Evolutionary conservation across 64 coral and sea anemone species (phyloP).

Genomic region (Acropora yongei): DNA sequence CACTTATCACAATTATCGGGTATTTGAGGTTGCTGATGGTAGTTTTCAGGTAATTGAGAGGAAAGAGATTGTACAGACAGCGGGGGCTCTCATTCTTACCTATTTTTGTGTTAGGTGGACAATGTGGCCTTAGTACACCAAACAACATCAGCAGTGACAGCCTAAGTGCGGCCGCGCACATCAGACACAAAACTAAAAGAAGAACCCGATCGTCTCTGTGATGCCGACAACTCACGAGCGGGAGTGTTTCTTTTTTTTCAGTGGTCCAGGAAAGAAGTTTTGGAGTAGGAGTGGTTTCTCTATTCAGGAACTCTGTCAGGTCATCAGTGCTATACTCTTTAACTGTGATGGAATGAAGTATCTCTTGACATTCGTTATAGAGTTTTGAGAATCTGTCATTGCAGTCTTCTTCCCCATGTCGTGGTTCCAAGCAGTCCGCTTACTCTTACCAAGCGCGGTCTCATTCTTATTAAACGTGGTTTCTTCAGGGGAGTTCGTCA

Average conservation of each 20-base stretch:
- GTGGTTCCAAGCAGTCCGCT: neutral
- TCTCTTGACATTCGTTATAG: slow-evolving; percentile 23
- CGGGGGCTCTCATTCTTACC: neutral
- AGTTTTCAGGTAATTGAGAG: no score
- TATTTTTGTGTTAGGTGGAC: neutral
- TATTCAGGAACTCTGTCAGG: neutral
- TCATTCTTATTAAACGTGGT: neutral
- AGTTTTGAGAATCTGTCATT: neutral
- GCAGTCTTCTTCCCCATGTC: neutral
- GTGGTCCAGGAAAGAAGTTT: neutral
- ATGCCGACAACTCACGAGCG: neutral
- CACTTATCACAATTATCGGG: no score
- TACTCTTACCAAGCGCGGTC: neutral
- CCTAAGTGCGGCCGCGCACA: neutral
- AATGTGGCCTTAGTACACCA: neutral
- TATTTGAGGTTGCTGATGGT: no score
- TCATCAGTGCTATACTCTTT: neutral
- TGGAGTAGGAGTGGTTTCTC: neutral
- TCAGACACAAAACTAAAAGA: slow-evolving; percentile 1
- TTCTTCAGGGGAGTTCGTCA: neutral
- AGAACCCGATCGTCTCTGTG: neutral
- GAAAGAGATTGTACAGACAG: neutral
- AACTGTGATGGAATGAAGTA: neutral
- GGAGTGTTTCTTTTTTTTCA: neutral
- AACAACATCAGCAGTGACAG: slow-evolving; percentile 20